Evolutionary conservation across 2,797 vertebrate species (phyloP).

Genomic region (Diplodus sargus): DNA sequence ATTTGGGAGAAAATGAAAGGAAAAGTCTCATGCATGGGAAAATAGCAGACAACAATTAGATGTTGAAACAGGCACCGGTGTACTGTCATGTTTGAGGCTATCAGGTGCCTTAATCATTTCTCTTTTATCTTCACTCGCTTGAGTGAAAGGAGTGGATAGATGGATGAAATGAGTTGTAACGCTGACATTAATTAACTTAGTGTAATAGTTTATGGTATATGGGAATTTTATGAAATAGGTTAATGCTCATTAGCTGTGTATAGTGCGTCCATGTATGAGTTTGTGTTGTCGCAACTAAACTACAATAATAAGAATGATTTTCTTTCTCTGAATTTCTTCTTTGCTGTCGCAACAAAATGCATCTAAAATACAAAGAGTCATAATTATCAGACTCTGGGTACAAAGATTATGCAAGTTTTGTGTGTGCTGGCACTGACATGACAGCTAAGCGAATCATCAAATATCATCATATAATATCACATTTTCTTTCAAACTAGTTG

Average conservation of each 20-base stretch:
- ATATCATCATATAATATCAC: neutral
- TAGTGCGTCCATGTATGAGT: neutral
- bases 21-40: neutral
- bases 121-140: neutral
- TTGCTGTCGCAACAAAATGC: too few species aligned
- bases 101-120: neutral
- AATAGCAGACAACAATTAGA: neutral
- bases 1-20: constrained; percentile 4
- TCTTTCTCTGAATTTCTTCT: neutral
- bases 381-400: neutral
- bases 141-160: neutral
- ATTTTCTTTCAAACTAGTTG: too few species aligned
- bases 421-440: too few species aligned
- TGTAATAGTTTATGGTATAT: neutral
- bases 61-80: neutral
- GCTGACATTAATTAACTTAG: too few species aligned
- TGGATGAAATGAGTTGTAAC: neutral
- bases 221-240: neutral
- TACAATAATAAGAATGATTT: neutral
- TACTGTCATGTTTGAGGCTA: neutral
- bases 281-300: neutral
- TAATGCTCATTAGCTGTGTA: neutral
- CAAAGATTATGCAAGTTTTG: neutral
- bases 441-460: neutral
- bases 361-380: neutral